These are phyloP conservation scores for Scolopax mira DNA, from an alignment of 2,113 vertebrate species.

Conservation along the genomic window DNA sequence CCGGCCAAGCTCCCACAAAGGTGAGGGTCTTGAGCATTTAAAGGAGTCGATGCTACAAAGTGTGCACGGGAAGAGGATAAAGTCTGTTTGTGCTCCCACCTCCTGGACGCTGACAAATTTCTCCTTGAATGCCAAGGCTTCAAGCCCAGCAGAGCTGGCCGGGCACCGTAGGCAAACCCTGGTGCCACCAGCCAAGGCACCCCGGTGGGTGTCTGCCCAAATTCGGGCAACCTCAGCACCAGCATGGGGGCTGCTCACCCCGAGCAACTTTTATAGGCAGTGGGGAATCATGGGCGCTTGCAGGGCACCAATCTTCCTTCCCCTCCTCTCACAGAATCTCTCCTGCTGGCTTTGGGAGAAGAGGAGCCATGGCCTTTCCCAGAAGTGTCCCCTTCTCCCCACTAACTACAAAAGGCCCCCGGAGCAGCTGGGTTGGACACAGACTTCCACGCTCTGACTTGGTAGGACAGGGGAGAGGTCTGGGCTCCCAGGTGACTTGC, in stretches of 20 bases:
- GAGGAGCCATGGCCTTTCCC: background rate
- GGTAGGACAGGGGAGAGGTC: background rate
- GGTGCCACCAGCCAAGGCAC: fast-evolving
- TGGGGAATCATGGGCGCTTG: background rate
- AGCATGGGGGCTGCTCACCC: background rate
- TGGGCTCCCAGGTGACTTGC: background rate
- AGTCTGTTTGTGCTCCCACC: background rate
- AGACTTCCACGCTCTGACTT: background rate
- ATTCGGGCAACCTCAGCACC: background rate
- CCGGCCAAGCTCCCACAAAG: background rate
- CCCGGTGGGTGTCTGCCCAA: background rate
- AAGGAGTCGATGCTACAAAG: background rate
- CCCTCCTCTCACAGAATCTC: no score
- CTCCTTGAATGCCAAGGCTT: fast-evolving
- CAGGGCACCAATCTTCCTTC: background rate
- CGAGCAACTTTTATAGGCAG: fast-evolving
- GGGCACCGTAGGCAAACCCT: background rate
- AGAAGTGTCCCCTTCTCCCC: background rate
- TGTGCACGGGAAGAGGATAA: background rate
- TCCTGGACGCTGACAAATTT: background rate
- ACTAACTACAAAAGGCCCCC: background rate
- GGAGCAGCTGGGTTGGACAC: background rate
- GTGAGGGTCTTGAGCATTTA: background rate
- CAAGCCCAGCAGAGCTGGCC: fast-evolving
- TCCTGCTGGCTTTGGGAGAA: background rate